phyloP scores from a whole-genome alignment of 2,113 vertebrate species.

The Anhinga anhinga region DNA sequence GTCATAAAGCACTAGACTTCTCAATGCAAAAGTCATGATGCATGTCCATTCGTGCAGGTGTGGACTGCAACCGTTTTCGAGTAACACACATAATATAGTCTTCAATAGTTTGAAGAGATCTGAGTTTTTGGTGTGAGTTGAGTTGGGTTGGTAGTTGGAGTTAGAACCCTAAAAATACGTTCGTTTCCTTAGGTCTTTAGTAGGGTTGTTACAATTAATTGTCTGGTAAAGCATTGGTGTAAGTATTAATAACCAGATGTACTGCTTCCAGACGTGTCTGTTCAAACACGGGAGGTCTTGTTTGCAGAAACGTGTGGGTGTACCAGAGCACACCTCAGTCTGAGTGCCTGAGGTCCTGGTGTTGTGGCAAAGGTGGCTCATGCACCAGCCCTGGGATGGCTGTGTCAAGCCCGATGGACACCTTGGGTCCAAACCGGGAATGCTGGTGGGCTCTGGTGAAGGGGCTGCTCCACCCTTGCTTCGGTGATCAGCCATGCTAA shows the following conservation, averaged over 20 bases:
- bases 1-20: background rate
- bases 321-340: background rate
- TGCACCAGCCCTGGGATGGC: background rate
- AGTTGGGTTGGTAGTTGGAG: background rate
- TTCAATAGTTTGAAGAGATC: background rate
- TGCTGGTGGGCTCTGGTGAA: background rate
- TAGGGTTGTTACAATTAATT: background rate
- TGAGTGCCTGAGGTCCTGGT: background rate
- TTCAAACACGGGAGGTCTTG: background rate
- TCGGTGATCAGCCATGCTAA: background rate
- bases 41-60: background rate
- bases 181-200: background rate
- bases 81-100: background rate
- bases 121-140: background rate
- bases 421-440: accelerated
- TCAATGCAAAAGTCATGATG: background rate
- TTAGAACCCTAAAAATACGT: background rate
- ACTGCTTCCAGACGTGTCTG: background rate
- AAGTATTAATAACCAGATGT: background rate
- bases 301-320: background rate
- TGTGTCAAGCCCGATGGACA: accelerated
- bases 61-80: background rate
- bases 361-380: background rate
- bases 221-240: background rate
- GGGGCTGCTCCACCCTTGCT: background rate